Base-by-base conservation (phyloP, 2,888 invertebrate species). In the Protodeltote pygarga region DNA sequence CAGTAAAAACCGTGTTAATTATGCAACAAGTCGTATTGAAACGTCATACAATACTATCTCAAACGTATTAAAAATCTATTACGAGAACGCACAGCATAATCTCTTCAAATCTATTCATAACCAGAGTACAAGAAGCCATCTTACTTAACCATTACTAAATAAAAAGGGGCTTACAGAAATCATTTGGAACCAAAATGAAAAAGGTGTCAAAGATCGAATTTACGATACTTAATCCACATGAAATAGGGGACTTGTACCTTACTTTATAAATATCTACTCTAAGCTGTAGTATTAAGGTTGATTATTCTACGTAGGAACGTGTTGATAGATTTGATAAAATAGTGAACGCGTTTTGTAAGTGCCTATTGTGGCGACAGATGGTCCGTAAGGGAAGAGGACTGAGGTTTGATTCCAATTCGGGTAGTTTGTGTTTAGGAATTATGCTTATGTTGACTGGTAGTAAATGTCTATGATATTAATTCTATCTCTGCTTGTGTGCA, bases 161-260 rank as follows among this genome's bases (percentile, higher is more conserved):
- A 69, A 61, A 59, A 69, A 61, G 53, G 57, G 70, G 57, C 37
- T 6, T 79, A 83, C 79, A 85, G 83, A 88, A 89, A 87, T 85
- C 84, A 83, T 81, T 85, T 81, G 80, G 83, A 83, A 81, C 83
- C 83, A 53, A 88, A 91, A 90, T 89, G 89, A 88, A 89, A 92
- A 89, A 92, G 91, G 92, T 92, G 92, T 90, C 90, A 91, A 90
- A 92, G 91, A 91, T 92, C 90, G 89, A 90, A 92, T 92, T 92
- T 91, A 90, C 91, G 89, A 90, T 90, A 86, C 86, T 85, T 90
- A 92, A 92, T 91, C 91, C 90, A 75, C 70, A 83, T 81, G 79
- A 86, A 85, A 81, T 80, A 79, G 83, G 89, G 89, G 83, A 66
- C 75, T 63, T 40, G 19, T 5, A 15, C 29, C 15, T 17, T 3